These are phyloP conservation scores for Lepus townsendii DNA, from an alignment of 2,797 vertebrate genomes.

Conservation along the genomic window DNA sequence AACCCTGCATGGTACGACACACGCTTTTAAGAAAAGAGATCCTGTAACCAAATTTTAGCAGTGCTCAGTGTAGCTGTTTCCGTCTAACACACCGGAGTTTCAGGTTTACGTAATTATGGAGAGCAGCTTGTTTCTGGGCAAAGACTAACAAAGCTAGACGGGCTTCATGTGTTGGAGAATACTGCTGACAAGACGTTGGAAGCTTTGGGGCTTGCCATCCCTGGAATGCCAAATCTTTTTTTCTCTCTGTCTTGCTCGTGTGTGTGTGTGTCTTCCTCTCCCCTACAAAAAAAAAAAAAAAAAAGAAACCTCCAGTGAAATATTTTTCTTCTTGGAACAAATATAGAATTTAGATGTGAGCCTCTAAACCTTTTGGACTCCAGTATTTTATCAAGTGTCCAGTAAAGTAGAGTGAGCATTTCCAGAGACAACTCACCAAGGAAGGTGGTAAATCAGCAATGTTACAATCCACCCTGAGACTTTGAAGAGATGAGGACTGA, in stretches of 20 bases:
- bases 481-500: conserved; percentile 14
- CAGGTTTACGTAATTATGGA: background rate
- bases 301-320: background rate
- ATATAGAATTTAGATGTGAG: conserved; percentile 45
- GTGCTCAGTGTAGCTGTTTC: background rate
- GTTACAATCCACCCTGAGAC: background rate
- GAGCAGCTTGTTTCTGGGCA: background rate
- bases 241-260: background rate
- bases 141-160: background rate
- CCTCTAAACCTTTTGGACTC: conserved; percentile 5
- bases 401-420: background rate
- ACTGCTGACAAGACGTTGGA: background rate
- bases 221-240: conserved; percentile 32
- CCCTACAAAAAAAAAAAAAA: background rate
- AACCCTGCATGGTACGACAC: background rate
- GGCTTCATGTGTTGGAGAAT: background rate
- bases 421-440: conserved; percentile 40
- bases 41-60: background rate
- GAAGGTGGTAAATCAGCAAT: conserved; percentile 62
- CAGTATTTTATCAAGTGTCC: conserved; percentile 15
- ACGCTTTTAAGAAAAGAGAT: conserved; percentile 22
- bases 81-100: background rate
- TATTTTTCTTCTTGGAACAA: conserved; percentile 38
- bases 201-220: background rate
- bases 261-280: background rate